These are phyloP conservation scores for Varanus salvator DNA, from an alignment of 2,113 vertebrate genomes.

Conservation along the genomic window DNA sequence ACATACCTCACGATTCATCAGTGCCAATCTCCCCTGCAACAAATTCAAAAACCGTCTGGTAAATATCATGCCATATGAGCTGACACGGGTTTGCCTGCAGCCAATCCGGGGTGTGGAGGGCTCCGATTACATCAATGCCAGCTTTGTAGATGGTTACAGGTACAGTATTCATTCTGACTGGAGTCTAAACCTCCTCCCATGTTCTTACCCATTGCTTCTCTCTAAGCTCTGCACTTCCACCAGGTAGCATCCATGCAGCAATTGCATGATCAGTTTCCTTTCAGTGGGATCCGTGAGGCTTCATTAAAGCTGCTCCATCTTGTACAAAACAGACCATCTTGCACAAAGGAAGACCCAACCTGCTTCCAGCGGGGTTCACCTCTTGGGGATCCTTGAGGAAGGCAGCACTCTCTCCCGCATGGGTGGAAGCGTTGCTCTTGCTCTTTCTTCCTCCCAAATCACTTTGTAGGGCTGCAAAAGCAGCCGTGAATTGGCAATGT, in stretches of 20 bases:
- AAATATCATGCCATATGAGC: constrained; percentile 96
- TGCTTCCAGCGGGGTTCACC: neutral
- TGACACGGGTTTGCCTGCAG: constrained; percentile 92
- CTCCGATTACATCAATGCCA: constrained; percentile 97
- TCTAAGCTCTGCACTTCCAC: neutral
- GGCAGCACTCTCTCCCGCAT: neutral
- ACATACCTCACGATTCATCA: constrained; percentile 95
- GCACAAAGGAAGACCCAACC: neutral
- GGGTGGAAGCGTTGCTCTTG: neutral
- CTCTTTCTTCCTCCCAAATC: neutral
- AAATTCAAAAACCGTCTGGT: constrained; percentile 98
- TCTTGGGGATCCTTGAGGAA: neutral
- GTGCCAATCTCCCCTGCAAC: constrained; percentile 96
- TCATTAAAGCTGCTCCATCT: neutral
- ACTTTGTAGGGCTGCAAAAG: neutral
- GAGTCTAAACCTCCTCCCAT: neutral
- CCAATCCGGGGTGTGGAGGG: constrained; percentile 96
- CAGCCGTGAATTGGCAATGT: neutral
- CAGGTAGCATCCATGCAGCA: neutral
- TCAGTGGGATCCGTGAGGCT: neutral
- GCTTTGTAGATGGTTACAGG: constrained; percentile 96
- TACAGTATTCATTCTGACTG: constrained; percentile 56
- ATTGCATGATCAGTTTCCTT: neutral
- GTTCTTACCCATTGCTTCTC: neutral
- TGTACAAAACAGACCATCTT: neutral